Percentiles rank a stretch among this genome's conserved stretches.
Evolutionary conservation across 1,140 invertebrate genomes (phyloP).

Genomic region (Drosophila sturtevanti): DNA sequence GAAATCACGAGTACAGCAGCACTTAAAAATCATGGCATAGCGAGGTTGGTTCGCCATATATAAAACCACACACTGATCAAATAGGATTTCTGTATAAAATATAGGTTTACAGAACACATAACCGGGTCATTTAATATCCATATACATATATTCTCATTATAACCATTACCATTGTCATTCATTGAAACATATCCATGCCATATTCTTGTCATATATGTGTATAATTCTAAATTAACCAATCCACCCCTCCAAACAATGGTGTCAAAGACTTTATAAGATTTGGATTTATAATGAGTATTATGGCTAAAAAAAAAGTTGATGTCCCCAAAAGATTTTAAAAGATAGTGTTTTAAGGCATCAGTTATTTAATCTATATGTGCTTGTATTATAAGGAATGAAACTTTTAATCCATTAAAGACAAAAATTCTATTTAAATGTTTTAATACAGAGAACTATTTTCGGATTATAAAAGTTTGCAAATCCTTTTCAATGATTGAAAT

Average conservation of each 20-base stretch:
- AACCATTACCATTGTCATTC: constrained; percentile 33
- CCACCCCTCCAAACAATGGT: not conserved
- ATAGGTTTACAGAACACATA: constrained; percentile 16
- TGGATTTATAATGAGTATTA: too few relatives aligned
- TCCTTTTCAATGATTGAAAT: too few relatives aligned
- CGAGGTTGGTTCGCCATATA: constrained; percentile 64
- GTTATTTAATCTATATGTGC: not conserved
- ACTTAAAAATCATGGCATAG: constrained; percentile 81
- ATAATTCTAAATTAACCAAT: constrained; percentile 37
- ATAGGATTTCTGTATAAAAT: not conserved
- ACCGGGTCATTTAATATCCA: not conserved
- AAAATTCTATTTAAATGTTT: too few relatives aligned
- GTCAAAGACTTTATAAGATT: too few relatives aligned
- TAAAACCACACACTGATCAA: not conserved
- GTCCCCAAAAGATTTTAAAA: constrained; percentile 23
- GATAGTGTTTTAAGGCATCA: not conserved
- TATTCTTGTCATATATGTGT: constrained; percentile 1
- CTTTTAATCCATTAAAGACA: too few relatives aligned
- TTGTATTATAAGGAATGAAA: not conserved
- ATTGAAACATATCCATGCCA: constrained; percentile 32
- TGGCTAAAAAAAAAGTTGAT: too few relatives aligned
- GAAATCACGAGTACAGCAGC: constrained; percentile 79
- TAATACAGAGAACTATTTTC: too few relatives aligned
- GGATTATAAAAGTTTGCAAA: too few relatives aligned
- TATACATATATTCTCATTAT: not conserved